Evolutionary conservation across 2,888 invertebrate genomes (phyloP), one percentile per base, ranked within the genome.

Genomic region (Drosophila merina): DNA sequence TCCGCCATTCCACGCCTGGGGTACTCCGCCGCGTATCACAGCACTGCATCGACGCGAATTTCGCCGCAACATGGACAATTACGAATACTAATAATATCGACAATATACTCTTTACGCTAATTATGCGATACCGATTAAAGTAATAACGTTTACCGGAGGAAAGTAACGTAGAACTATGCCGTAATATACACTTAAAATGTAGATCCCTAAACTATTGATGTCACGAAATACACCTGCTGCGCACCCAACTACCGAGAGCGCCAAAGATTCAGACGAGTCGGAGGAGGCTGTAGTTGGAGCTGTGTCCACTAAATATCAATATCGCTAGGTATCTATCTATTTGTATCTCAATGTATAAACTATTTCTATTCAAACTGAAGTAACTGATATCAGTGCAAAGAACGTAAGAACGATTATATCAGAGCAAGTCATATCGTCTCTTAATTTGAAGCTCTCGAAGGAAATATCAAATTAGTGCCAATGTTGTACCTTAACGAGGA

Each of bases 21-120:
- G 92, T 72, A 91, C 92, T 72, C 92, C 91, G 67, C 92, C 92
- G 67, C 89, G 92, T 85, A 90, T 92, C 75, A 91, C 92, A 81
- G 91, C 92, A 75, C 79, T 92, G 89, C 91, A 91, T 83, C 90
- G 91, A 77, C 85, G 92, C 75, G 91, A 90, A 85, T 89, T 91
- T 88, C 90, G 91, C 77, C 90, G 86, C 66, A 77, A 81, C 75
- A 69, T 78, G 76, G 76, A 86, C 69, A 84, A 79, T 56, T 83
- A 88, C 74, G 78, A 86, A 75, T 79, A 90, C 71, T 89, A 84
- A 86, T 8, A 42, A 79, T 28, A 38, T 69, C 57, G 64, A 82
- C 74, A 76, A 82, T 79, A 89, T 77, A 74, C 40, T 63, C 66
- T 50, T 70, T 82, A 58, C 75, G 74, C 74, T 58, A 75, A 62